A percentile compares a stretch with the other conserved stretches of the same genome.
Evolutionary conservation across 2,888 invertebrate genomes (phyloP).

Genomic region (Sialis fuliginosa): DNA sequence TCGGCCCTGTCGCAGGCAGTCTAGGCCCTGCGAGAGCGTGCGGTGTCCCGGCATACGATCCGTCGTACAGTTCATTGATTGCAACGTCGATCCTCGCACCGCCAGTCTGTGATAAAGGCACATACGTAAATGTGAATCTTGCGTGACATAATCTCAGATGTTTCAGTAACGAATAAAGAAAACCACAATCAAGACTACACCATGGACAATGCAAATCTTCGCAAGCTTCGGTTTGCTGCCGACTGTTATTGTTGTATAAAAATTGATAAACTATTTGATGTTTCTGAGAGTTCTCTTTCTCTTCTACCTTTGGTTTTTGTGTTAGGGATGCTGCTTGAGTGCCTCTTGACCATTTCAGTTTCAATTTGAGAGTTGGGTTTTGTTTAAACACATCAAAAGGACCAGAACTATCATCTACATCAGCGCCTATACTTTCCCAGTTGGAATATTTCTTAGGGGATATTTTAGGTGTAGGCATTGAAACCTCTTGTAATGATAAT

Average conservation of each 20-base stretch:
- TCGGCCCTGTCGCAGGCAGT: constrained; percentile 49
- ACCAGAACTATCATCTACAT: constrained; percentile 26
- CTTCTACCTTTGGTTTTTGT: constrained; percentile 14
- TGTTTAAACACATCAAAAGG: constrained; percentile 9
- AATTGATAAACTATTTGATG: constrained; percentile 89
- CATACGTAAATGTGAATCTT: constrained; percentile 82
- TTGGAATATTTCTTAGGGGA: constrained; percentile 55
- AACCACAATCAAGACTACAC: constrained; percentile 82
- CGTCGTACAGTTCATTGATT: constrained; percentile 88
- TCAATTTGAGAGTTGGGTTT: constrained; percentile 68
- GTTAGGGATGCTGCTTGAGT: not conserved
- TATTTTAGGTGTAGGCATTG: constrained; percentile 26
- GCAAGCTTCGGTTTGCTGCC: constrained; percentile 89
- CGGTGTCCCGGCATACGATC: constrained; percentile 86
- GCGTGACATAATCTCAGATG: constrained; percentile 89
- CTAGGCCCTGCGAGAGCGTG: constrained; percentile 68
- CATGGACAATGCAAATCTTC: constrained; percentile 90
- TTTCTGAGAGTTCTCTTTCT: constrained; percentile 27
- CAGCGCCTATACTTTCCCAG: constrained; percentile 41
- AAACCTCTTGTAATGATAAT: constrained; percentile 61
- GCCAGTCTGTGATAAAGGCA: constrained; percentile 44
- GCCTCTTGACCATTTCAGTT: constrained; percentile 63
- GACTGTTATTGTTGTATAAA: constrained; percentile 83
- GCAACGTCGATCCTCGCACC: constrained; percentile 88
- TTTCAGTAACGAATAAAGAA: constrained; percentile 76